These are phyloP conservation scores for Metopolophium dirhodum DNA, from an alignment of 1,140 invertebrate genomes.

Conservation along the genomic window DNA sequence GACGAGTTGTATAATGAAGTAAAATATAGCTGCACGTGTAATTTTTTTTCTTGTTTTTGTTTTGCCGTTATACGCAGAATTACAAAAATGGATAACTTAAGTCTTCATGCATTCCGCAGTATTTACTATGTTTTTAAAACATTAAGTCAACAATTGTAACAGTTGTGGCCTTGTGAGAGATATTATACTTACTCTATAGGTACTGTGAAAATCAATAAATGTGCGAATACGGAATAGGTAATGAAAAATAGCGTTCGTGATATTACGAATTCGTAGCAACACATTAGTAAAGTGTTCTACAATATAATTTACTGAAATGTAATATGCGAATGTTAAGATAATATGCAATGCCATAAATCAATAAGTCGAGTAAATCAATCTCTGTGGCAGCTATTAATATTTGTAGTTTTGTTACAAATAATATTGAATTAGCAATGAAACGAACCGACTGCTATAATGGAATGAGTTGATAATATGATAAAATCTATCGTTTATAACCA, in stretches of 20 bases:
- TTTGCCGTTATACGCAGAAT: neutral
- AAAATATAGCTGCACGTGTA: neutral
- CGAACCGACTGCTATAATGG: neutral
- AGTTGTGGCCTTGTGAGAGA: neutral
- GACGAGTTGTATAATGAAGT: neutral
- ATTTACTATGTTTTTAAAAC: neutral
- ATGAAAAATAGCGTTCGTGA: neutral
- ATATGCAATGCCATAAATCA: neutral
- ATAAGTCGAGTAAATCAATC: neutral
- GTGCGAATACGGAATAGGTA: neutral
- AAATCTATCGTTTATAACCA: no score
- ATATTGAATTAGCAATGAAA: neutral
- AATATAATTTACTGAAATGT: neutral
- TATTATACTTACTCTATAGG: neutral
- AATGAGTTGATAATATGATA: neutral
- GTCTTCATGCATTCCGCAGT: neutral
- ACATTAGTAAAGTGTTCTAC: neutral
- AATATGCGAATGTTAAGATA: neutral
- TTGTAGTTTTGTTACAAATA: neutral
- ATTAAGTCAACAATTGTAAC: neutral
- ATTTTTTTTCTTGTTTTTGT: neutral
- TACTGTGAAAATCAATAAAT: neutral
- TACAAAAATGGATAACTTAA: neutral
- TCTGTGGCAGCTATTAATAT: neutral
- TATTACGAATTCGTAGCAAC: neutral